A percentile compares a stretch with the other conserved stretches of the same genome.
These are phyloP conservation scores for Epizoanthus fatuus DNA, from an alignment of 92 coral and sea anemone species.

Conservation along the genomic window DNA sequence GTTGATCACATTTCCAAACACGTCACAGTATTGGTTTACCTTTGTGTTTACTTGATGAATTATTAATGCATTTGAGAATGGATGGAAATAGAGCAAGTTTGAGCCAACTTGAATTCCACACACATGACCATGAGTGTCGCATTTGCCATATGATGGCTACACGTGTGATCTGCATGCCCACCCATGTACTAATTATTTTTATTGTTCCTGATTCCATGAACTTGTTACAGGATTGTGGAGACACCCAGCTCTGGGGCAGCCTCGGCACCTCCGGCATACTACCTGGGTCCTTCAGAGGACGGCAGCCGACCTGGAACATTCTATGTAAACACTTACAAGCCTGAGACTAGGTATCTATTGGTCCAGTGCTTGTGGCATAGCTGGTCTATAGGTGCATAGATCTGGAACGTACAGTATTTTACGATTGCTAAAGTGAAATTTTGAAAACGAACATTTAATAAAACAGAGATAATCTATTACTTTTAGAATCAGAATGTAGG, in stretches of 20 bases:
- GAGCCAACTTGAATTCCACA: not conserved
- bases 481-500: no score
- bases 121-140: no score
- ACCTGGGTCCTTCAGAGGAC: slow-evolving; percentile 87
- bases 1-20: no score
- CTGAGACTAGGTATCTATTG: slow-evolving; percentile 74
- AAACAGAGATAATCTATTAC: no score
- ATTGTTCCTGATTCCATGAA: not conserved
- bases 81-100: no score
- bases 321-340: slow-evolving; percentile 88
- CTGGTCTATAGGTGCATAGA: not conserved
- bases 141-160: no score
- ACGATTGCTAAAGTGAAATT: not conserved
- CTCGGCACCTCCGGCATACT: slow-evolving; percentile 89
- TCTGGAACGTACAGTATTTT: not conserved
- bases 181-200: not conserved
- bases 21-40: no score
- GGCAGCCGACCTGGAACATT: slow-evolving; percentile 94
- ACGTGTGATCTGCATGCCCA: no score
- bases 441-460: not conserved
- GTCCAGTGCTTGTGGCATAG: not conserved
- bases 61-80: no score
- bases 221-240: slow-evolving; percentile 77
- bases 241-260: slow-evolving; percentile 88
- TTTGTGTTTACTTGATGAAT: no score